Evolutionary conservation across 1,140 invertebrate species (phyloP), one percentile per base, ranked within the genome.

Genomic region (Drosophila punjabiensis): DNA sequence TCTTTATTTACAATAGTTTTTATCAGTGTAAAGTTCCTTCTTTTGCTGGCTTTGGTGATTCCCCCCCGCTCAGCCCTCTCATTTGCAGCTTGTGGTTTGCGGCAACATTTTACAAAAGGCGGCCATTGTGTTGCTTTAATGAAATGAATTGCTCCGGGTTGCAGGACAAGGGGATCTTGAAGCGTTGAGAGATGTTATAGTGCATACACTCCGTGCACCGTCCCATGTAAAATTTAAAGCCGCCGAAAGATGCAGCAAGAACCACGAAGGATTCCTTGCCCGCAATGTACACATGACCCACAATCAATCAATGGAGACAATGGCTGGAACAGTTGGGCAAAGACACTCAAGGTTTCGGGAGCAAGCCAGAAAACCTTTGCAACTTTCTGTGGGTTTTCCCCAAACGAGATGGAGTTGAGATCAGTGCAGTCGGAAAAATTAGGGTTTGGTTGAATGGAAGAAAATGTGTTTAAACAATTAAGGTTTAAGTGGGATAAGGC

Each of bases 101-200:
- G 81, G 83, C 83, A 67, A 76, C 77, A 65, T 63, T 67, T 73
- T 45, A 84, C 84, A 89, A 88, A 88, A 89, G 81, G 73, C 85
- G 66, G 45, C 68, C 84, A 89, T 88, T 85, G 84, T 88, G 74
- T 81, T 88, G 75, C 85, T 89, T 88, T 89, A 88, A 88, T 88
- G 85, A 88, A 88, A 89, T 88, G 85, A 88, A 88, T 89, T 79
- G 85, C 84, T 83, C 76, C 56, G 67, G 79, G 82, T 75, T 70
- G 64, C 71, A 62, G 50, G 48, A 47, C 41, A 66, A 62, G 67
- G 48, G 70, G 64, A 64, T 45, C 52, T 50, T 59, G 63, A 78
- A 78, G 69, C 35, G 63, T 68, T 52, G 52, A 16, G 28, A 43
- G 43, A 32, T 39, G 53, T 24, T 45, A 16, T 50, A 50, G 24